phyloP scores from a whole-genome alignment of 64 coral and sea anemone genomes.

The Stylophora pistillata region DNA sequence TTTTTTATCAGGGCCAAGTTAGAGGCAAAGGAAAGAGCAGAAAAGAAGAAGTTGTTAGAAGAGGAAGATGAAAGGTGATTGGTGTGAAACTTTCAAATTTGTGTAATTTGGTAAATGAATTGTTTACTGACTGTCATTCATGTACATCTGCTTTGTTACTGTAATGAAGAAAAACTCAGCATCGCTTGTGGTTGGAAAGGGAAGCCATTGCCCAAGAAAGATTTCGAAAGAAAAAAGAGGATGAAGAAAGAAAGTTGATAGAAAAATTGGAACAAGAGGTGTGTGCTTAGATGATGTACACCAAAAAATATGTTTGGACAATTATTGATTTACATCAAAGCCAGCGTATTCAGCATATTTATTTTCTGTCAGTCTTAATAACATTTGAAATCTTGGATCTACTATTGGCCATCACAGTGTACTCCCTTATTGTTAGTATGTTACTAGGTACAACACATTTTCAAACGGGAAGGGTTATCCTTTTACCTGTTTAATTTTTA shows the following conservation, averaged over 20 bases:
- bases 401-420: too few species aligned
- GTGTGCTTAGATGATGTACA: background rate
- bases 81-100: background rate
- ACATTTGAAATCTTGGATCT: too few species aligned
- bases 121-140: background rate
- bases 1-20: conserved; percentile 54
- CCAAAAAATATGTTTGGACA: background rate
- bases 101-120: background rate
- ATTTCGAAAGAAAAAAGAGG: conserved; percentile 58
- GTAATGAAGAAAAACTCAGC: conserved; percentile 63
- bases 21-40: conserved; percentile 59
- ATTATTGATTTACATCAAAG: too few species aligned
- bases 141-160: background rate
- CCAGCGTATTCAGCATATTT: too few species aligned
- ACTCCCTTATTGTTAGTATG: too few species aligned
- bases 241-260: conserved; percentile 63
- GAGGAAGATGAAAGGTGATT: conserved; percentile 62
- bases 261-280: conserved; percentile 84
- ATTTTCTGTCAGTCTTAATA: too few species aligned
- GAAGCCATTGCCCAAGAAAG: conserved; percentile 63
- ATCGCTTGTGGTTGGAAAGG: conserved; percentile 70
- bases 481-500: too few species aligned
- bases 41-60: conserved; percentile 43
- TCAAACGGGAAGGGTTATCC: too few species aligned
- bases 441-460: too few species aligned